phyloP scores from a whole-genome alignment of 37 sponge, comb jelly and placozoan genomes.

The Bolinopsis microptera region DNA sequence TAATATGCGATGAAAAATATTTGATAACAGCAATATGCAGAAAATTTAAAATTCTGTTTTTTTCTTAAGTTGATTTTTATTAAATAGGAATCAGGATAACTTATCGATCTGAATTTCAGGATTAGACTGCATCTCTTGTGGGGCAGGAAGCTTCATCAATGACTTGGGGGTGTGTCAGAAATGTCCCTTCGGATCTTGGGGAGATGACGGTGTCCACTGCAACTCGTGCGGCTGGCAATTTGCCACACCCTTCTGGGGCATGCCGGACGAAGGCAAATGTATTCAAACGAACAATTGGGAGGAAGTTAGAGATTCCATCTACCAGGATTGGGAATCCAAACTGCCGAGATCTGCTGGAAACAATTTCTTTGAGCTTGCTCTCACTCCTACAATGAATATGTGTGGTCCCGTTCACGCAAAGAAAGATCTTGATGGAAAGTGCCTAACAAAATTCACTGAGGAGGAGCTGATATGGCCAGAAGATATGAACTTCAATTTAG shows the following conservation, averaged over 20 bases:
- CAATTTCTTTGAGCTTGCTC: neutral
- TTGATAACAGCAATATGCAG: no score
- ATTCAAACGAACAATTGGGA: neutral
- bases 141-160: neutral
- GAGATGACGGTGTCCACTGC: neutral
- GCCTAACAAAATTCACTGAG: neutral
- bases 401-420: neutral
- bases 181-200: neutral
- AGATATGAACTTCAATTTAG: neutral
- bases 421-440: neutral
- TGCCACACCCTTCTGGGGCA: neutral
- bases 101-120: no score
- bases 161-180: neutral
- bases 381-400: neutral
- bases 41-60: no score
- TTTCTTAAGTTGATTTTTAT: no score
- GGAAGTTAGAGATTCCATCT: no score
- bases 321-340: neutral
- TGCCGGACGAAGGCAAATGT: neutral
- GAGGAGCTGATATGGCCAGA: neutral
- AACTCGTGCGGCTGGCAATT: neutral
- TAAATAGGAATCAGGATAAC: no score
- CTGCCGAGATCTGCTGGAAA: neutral
- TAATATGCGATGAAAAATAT: no score
- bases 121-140: neutral